Evolutionary conservation across 2,888 invertebrate genomes (phyloP).

Genomic region (Aquatica leii): DNA sequence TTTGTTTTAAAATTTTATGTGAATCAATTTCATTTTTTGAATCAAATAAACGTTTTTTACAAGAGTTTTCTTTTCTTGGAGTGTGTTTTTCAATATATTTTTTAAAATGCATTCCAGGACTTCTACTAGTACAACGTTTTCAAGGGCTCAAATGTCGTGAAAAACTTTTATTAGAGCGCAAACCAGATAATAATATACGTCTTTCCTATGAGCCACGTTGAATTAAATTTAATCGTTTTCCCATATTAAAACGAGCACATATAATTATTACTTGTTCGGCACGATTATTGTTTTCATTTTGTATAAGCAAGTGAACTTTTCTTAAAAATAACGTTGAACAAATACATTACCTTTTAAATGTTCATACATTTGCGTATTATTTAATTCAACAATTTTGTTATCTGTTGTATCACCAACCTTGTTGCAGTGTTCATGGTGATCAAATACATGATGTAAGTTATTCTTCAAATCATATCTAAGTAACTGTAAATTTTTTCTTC

Average conservation of each 20-base stretch:
- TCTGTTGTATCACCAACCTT: background rate
- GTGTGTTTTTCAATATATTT: background rate
- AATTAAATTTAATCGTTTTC: constrained; percentile 17
- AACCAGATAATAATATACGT: background rate
- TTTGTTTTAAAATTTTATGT: too few species aligned
- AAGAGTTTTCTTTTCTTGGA: too few species aligned
- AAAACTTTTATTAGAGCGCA: constrained; percentile 1
- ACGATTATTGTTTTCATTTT: constrained; percentile 23
- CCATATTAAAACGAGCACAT: constrained; percentile 27
- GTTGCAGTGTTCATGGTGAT: background rate
- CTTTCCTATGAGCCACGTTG: constrained; percentile 20
- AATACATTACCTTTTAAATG: background rate
- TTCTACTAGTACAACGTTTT: background rate
- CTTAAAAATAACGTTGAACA: too few species aligned
- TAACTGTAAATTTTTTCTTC: background rate
- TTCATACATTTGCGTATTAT: background rate
- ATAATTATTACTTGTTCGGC: constrained; percentile 26
- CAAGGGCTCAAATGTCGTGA: too few species aligned
- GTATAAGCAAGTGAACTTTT: constrained; percentile 6
- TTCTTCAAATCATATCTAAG: background rate
- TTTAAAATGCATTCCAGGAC: background rate
- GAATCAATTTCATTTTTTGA: too few species aligned
- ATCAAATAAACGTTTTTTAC: too few species aligned
- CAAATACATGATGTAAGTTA: too few species aligned
- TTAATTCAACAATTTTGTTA: background rate